These are phyloP conservation scores for Diacarnus erythraeanus DNA, from an alignment of 37 sponge, comb jelly and placozoan genomes.

Conservation along the genomic window DNA sequence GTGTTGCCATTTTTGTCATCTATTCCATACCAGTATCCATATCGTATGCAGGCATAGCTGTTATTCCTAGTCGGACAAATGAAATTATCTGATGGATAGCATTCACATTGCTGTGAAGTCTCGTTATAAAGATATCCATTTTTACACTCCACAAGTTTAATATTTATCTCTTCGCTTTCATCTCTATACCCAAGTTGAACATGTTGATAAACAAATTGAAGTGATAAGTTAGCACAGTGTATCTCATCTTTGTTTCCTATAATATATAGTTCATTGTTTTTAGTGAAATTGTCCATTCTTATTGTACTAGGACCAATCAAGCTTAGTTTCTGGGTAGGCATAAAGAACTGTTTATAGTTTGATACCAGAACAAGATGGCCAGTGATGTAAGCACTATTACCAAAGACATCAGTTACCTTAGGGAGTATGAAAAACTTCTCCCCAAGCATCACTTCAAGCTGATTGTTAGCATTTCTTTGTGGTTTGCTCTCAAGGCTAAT, in stretches of 20 bases:
- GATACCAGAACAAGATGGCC: neutral
- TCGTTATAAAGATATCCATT: neutral
- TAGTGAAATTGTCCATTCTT: neutral
- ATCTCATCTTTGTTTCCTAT: neutral
- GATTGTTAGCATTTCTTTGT: neutral
- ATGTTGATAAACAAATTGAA: neutral
- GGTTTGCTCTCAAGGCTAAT: neutral
- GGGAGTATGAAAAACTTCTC: neutral
- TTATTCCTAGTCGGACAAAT: neutral
- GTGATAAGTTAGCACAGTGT: neutral
- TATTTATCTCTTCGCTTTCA: neutral
- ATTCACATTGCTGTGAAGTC: neutral
- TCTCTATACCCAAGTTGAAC: neutral
- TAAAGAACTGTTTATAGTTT: neutral
- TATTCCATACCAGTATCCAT: constrained; percentile 17
- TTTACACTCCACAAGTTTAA: constrained; percentile 2
- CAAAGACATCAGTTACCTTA: neutral
- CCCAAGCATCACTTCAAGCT: neutral
- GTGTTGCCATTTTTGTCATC: neutral
- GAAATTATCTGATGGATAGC: neutral
- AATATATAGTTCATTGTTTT: neutral
- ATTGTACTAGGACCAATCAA: constrained; percentile 1
- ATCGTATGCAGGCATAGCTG: neutral
- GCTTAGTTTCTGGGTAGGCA: neutral
- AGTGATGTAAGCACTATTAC: neutral